Conservation (phyloP, 2,113 vertebrate genomes). For the Harpagus bidentatus region DNA sequence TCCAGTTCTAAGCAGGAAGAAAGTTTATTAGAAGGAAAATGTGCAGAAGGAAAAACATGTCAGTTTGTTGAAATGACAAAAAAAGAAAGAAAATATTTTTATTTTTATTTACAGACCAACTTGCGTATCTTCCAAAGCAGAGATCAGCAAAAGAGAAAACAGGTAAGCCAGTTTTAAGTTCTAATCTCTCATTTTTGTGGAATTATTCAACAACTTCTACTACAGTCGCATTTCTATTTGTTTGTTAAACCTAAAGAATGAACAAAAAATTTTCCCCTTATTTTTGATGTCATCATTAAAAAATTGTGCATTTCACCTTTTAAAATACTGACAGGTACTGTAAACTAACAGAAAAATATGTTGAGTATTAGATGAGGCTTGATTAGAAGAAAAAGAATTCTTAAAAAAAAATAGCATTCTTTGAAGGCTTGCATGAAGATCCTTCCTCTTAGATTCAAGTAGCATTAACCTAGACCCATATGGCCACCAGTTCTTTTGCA, state of each 20-base stretch:
- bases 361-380: not conserved
- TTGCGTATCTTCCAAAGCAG: not conserved
- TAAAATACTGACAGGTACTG: not conserved
- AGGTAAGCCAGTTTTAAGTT: not conserved
- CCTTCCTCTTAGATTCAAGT: not conserved
- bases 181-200: not conserved
- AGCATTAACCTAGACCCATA: not conserved
- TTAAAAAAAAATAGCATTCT: not conserved
- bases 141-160: not conserved
- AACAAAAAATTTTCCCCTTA: not conserved
- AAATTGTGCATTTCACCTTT: not conserved
- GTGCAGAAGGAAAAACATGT: not conserved
- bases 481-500: not conserved
- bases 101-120: not conserved
- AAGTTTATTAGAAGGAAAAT: not conserved
- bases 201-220: not conserved
- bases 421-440: not conserved
- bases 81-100: not conserved
- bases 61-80: not conserved
- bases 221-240: not conserved
- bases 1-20: not conserved
- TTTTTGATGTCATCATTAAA: not conserved
- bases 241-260: not conserved
- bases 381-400: not conserved
- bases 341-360: not conserved